Percentiles rank a stretch among this genome's conserved stretches.
phyloP scores from a whole-genome alignment of 64 coral and sea anemone genomes.

The Hydrozoanthus tunicans region DNA sequence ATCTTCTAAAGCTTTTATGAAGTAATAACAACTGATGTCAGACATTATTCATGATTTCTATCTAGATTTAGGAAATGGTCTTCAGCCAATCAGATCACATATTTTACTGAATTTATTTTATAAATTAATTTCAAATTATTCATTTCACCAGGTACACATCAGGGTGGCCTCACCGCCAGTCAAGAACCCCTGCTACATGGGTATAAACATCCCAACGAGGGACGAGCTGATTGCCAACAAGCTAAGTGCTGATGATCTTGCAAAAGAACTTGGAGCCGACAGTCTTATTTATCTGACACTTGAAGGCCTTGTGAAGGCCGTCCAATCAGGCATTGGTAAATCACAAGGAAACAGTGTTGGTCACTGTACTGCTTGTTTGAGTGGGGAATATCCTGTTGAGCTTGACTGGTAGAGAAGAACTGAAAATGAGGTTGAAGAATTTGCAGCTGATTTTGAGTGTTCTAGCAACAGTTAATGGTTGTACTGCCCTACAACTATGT shows the following conservation, averaged over 20 bases:
- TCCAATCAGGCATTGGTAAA: slow-evolving; percentile 65
- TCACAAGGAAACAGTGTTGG: slow-evolving; percentile 49
- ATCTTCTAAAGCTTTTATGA: too few relatives aligned
- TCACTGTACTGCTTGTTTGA: slow-evolving; percentile 93
- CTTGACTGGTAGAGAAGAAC: slow-evolving; percentile 73
- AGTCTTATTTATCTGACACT: slow-evolving; percentile 85
- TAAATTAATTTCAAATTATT: too few relatives aligned
- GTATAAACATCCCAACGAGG: slow-evolving; percentile 92
- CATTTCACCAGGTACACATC: slow-evolving; percentile 78
- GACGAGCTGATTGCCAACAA: slow-evolving; percentile 96
- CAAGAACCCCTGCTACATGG: slow-evolving; percentile 96
- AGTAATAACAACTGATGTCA: too few relatives aligned
- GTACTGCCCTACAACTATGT: too few relatives aligned
- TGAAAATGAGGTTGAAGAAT: not conserved
- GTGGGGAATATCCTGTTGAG: slow-evolving; percentile 87
- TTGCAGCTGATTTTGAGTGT: not conserved
- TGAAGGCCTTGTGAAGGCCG: slow-evolving; percentile 80
- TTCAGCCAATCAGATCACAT: too few relatives aligned
- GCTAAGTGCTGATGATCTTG: slow-evolving; percentile 70
- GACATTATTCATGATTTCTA: too few relatives aligned
- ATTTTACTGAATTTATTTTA: too few relatives aligned
- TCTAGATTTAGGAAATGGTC: too few relatives aligned
- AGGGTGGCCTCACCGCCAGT: slow-evolving; percentile 92
- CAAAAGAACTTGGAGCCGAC: slow-evolving; percentile 78
- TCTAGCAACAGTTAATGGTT: too few relatives aligned